Evolutionary conservation across 2,113 vertebrate species (phyloP), one percentile per base, ranked within the genome.

Genomic region (Neofelis nebulosa): DNA sequence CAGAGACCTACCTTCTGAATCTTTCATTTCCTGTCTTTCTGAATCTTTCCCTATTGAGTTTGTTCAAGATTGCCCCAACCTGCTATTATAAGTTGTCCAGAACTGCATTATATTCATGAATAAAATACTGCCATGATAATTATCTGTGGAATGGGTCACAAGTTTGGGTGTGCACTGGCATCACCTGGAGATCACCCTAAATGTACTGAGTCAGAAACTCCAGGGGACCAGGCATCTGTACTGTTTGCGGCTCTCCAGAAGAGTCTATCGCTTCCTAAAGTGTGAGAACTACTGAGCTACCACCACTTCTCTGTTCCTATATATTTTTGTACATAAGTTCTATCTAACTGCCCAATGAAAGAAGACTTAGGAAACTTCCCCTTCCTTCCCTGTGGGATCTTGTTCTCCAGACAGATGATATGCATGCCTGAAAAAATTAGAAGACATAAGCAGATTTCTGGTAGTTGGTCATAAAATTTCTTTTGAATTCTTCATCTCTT

Each of bases 401-500:
- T 69, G n/a, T 81, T 89, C 76, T 95, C 45, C 79, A 66, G 27
- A 88, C 41, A 85, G 76, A 52, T 73, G 36, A 38, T 27, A 16
- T 45, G 48, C 1, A 0, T 76, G 38, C 27, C 36, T 94, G 23
- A 88, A 74, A 95, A 76, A 71, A 82, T 61, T 52, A 76, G 69
- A 69, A 45, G 83, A 45, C 57, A 48, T 29, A 92, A 81, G 76
- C 31, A 93, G 36, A 48, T 48, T 84, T 96, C 73, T 80, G 68
- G 57, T 25, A 33, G 19, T 33, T 79, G 89, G 33, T 88, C 84
- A 9, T 55, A 55, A 55, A 83, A 68, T 68, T 80, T 95, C 71
- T 63, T 89, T 82, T 78, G 88, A 89, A 73, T 86, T 95, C 52
- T 85, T 96, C 13, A 89, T 83, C 33, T 95, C 36, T 36, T 12